Evolutionary conservation across 1,140 invertebrate species (phyloP), one percentile per base, ranked within the genome.

Genomic region (Araneus ventricosus): DNA sequence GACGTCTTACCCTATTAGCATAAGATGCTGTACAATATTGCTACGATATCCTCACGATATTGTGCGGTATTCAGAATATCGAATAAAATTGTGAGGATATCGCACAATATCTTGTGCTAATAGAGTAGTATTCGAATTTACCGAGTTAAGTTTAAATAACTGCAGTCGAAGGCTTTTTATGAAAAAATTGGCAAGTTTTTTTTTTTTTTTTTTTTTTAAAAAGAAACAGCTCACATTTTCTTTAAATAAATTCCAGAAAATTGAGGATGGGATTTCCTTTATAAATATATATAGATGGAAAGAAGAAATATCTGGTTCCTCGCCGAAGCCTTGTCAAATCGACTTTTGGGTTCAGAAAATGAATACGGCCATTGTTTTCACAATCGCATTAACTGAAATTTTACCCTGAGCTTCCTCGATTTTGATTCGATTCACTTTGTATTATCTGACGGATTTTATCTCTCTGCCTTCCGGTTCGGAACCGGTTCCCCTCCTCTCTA

Each of bases 321-420:
- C 24, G 57, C 24, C 20, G 24, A 59, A 67, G n/a, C 63, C 63
- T n/a, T 67, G 63, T 27, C 63, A 67, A n/a, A 7, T n/a, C 24
- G 4, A n/a, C 24, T 75, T 52, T 45, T 84, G n/a, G 30, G 82
- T 52, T 52, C 4, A 14, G 30, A 30, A 88, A 88, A 88, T 70
- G 70, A 75, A 88, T 88, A 37, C 59, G 63, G 27, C 30, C 79
- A 90, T 90, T 90, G 89, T 90, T 90, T 90, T 57, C 30, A 22
- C 17, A 52, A 37, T 90, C 39, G 57, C 79, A 90, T 90, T 82
- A 41, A 24, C 6, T 79, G 89, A 59, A 90, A 90, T 27, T 37
- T 10, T 61, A 90, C 70, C 14, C 52, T 30, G n/a, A 34, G 86
- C 37, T 88, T 70, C 39, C 37, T 88, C 22, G 39, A 45, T 45